Percentiles rank a stretch among this genome's conserved stretches.
Conservation (phyloP, 2,888 invertebrate genomes). For the Drosophila sordidapex region DNA sequence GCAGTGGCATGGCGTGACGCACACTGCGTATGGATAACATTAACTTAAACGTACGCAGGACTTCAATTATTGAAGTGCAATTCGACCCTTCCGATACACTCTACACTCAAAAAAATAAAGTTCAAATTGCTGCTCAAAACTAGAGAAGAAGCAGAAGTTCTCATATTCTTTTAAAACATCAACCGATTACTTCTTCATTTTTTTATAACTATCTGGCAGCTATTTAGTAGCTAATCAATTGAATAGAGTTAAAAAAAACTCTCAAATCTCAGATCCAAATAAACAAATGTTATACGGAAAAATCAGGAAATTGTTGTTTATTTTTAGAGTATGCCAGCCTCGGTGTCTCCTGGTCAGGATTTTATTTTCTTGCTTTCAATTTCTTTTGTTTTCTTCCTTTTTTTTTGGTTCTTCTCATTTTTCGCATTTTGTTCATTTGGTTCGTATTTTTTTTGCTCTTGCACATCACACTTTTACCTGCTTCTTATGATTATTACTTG, state of each 20-base stretch:
- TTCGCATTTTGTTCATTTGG: conserved; percentile 1
- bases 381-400: not conserved
- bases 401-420: not conserved
- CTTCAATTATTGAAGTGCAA: conserved; percentile 59
- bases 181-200: not conserved
- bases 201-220: not conserved
- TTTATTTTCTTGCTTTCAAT: not conserved
- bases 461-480: conserved; percentile 64
- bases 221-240: not conserved
- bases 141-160: not conserved
- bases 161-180: not conserved
- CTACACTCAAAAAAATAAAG: not conserved
- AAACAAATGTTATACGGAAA: not conserved
- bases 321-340: not conserved
- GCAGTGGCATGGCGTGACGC: conserved; percentile 13
- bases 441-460: conserved; percentile 8
- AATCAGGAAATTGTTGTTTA: not conserved
- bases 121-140: not conserved
- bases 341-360: not conserved
- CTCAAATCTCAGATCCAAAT: not conserved
- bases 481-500: conserved; percentile 68
- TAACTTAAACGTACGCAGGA: conserved; percentile 37
- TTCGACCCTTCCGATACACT: conserved; percentile 10
- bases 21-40: conserved; percentile 52
- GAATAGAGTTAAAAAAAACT: not conserved